Base-by-base conservation (phyloP, 2,797 vertebrate species). In the Poliocrania exsul region DNA sequence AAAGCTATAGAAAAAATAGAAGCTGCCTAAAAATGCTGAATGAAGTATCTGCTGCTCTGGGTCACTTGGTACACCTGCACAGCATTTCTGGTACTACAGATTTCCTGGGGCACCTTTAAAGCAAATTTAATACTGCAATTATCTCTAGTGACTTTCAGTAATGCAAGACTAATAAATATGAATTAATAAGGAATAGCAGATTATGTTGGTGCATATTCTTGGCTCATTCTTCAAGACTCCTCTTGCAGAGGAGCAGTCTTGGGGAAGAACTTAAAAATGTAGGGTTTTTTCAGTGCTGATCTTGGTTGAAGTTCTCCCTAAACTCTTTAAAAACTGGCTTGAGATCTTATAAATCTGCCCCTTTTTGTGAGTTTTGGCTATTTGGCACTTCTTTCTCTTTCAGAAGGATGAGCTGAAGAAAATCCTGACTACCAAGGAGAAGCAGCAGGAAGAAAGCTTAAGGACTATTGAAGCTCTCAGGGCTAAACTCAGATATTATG, bases 331-430 rank as follows among this genome's bases (percentile, higher is more conserved):
- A 31, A 57, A 46, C 65, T 33, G 71, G 6, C 44, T n/a, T 46
- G 17, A 75, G 40, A 20, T n/a, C 8, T 83, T 53, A 5, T 2
- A 35, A 26, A 33, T 23, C 23, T 85, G 29, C 14, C 67, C 16
- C 0, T 65, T 58, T 35, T 23, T 26, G 51, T 29, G 58, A 77
- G 66, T 88, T 57, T 61, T 84, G 89, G 67, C 86, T 89, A 56
- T 70, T 54, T 66, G 79, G 33, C 17, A 3, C 65, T 86, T 46
- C 44, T 83, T 85, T 97, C 81, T 88, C 50, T 93, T 97, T 91
- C 97, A 99, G 99, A 99, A 98, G 93, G 99, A 99, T 80, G 98
- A 99, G 44, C 51, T 99, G 94, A 99, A 98, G 97, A 97, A 97
- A 60, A 96, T 99, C 66, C 97, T 99, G 65, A 85, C 94, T 69